A percentile compares a stretch with the other conserved stretches of the same genome.
Conservation (phyloP, 2,888 invertebrate species). For the Yponomeuta plumbellus region DNA sequence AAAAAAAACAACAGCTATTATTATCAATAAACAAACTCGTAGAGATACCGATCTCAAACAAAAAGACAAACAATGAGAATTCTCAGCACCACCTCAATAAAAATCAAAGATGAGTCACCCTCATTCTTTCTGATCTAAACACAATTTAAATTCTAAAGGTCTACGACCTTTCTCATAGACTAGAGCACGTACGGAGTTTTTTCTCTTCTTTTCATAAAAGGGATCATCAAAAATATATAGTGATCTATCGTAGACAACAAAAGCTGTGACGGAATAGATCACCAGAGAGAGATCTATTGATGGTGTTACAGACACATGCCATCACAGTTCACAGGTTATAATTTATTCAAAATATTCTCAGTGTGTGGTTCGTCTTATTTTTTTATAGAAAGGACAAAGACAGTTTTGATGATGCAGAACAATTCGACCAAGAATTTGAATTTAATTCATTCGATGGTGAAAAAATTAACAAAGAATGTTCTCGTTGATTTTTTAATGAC, state of each 20-base stretch:
- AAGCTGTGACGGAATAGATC: not conserved
- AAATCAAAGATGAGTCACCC: constrained; percentile 16
- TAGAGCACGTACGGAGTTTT: constrained; percentile 34
- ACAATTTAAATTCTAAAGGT: constrained; percentile 42
- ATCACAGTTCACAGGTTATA: constrained; percentile 58
- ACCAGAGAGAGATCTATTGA: not conserved
- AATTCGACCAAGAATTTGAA: constrained; percentile 32
- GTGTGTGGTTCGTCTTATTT: constrained; percentile 38
- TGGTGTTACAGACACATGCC: constrained; percentile 29
- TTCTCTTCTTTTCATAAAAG: constrained; percentile 20
- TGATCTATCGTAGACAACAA: constrained; percentile 17
- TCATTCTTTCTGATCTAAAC: constrained; percentile 15
- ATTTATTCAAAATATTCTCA: constrained; percentile 72
- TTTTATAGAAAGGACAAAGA: constrained; percentile 33
- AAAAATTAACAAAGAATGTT: constrained; percentile 34
- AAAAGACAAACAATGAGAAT: constrained; percentile 4
- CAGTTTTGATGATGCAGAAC: constrained; percentile 48
- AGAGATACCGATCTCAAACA: not conserved
- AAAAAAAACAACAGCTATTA: not conserved
- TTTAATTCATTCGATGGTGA: constrained; percentile 38
- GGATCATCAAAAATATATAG: constrained; percentile 19
- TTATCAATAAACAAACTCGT: not conserved
- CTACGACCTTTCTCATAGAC: constrained; percentile 44
- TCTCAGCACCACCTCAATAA: constrained; percentile 11
- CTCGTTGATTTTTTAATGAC: constrained; percentile 39